Percentiles rank a stretch among this genome's conserved stretches.
Conservation (phyloP, 1,140 invertebrate species). For the Gonioctena quinquepunctata region DNA sequence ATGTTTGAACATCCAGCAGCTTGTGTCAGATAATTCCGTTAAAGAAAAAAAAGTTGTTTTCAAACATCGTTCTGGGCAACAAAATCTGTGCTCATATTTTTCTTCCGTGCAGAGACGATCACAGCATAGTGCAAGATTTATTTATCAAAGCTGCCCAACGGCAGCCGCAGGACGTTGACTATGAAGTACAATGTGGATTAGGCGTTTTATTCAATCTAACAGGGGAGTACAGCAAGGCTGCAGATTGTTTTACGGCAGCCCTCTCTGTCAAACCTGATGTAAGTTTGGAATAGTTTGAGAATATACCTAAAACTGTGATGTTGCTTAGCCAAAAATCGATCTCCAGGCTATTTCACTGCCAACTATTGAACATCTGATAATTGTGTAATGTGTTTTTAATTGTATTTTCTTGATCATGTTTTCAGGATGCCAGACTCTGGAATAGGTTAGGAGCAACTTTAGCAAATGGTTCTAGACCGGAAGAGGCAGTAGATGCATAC, state of each 20-base stretch:
- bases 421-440: slow-evolving; percentile 91
- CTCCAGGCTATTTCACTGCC: no score
- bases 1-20: neutral
- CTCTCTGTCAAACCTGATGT: slow-evolving; percentile 80
- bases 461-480: slow-evolving; percentile 92
- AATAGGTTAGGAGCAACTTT: slow-evolving; percentile 96
- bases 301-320: no score
- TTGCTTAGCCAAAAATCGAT: no score
- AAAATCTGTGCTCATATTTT: neutral
- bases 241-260: slow-evolving; percentile 93
- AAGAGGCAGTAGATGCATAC: slow-evolving; percentile 96
- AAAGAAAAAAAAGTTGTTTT: no score
- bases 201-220: slow-evolving; percentile 95
- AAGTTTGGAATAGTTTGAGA: slow-evolving; percentile 42
- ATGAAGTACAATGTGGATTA: slow-evolving; percentile 94
- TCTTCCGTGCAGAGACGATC: slow-evolving; percentile 59
- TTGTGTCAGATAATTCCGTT: no score
- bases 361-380: no score
- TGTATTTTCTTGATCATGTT: no score
- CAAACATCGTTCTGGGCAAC: neutral
- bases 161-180: slow-evolving; percentile 78
- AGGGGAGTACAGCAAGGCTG: slow-evolving; percentile 93
- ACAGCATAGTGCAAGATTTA: slow-evolving; percentile 75
- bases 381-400: no score
- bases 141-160: slow-evolving; percentile 85